Conservation (phyloP, 2,888 invertebrate species). For the Cosmia trapezina region DNA sequence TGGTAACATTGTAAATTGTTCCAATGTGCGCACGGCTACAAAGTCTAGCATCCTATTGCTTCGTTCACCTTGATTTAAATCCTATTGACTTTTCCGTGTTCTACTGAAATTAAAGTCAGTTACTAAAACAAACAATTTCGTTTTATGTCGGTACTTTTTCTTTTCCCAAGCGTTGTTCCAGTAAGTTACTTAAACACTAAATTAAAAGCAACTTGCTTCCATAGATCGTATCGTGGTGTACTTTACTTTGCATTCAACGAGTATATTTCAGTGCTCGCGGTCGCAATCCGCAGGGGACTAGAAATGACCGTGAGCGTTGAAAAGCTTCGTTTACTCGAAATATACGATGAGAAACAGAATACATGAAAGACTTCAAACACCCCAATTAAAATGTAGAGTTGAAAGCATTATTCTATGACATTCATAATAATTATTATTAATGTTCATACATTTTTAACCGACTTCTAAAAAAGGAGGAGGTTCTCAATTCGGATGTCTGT, state of each 20-base stretch:
- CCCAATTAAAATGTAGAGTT: constrained; percentile 13
- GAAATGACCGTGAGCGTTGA: constrained; percentile 22
- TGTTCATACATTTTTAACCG: too few relatives aligned
- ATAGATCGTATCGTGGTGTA: constrained; percentile 37
- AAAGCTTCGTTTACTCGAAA: constrained; percentile 24
- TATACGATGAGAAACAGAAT: constrained; percentile 17
- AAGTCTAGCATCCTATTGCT: not conserved
- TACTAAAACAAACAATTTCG: constrained; percentile 18
- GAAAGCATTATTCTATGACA: too few relatives aligned
- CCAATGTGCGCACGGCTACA: too few relatives aligned
- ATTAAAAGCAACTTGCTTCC: constrained; percentile 43
- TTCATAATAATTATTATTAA: too few relatives aligned
- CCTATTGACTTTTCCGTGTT: not conserved
- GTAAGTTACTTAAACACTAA: constrained; percentile 34
- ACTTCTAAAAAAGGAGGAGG: too few relatives aligned
- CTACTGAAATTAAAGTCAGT: not conserved
- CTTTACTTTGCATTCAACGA: constrained; percentile 44
- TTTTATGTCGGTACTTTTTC: constrained; percentile 1
- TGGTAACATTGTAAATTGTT: too few relatives aligned
- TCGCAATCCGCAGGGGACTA: constrained; percentile 16
- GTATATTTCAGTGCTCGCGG: constrained; percentile 37
- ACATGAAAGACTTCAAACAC: not conserved
- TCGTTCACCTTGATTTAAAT: not conserved
- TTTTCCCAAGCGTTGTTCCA: not conserved
- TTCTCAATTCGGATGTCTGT: too few relatives aligned